Base-by-base conservation (phyloP, 2,113 vertebrate genomes). In the Coregonus clupeaformis region DNA sequence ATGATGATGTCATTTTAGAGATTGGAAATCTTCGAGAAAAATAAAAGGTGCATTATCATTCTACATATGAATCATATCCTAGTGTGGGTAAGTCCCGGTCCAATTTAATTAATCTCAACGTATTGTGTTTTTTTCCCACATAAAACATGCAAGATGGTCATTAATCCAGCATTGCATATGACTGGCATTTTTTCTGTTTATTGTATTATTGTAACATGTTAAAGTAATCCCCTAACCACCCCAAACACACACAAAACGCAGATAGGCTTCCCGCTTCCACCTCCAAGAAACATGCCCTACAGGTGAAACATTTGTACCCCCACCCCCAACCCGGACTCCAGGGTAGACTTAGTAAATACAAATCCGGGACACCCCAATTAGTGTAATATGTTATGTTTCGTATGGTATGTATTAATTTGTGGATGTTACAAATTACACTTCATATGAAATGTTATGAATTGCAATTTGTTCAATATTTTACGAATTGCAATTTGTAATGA, bases 241-340 rank as follows among this genome's bases (percentile, higher is more conserved):
- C 36, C 36, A 36, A 36, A 65, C 12, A 65, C 25, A 65, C 88
- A 82, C 72, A 20, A 90, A 85, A 79, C 64, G 84, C 79, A 75
- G 69, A 80, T 36, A 36, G 36, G 7, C 36, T 36, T 36, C 7
- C 1, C 7, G 7, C 32, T 36, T 36, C 36, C 36, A 36, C 36
- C 36, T 7, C n/a, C 2, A n/a, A 36, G 36, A 2, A n/a, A 59
- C 47, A 59, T 18, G 77, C 62, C 60, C 63, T 49, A 82, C 76
- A 80, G 80, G 86, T 84, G 11, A 85, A 49, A 49, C 86, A 47
- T 22, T 36, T 36, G 36, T 1, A 36, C 1, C 36, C 36, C 7
- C 36, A 42, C 36, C 9, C 9, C 9, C 36, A 42, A 42, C 36
- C 36, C 2, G 36, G 36, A 2, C 9, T 42, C 36, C 2, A 2